Percentiles rank a stretch among this genome's conserved stretches.
These are phyloP conservation scores for Phoebastria nigripes DNA, from an alignment of 2,797 vertebrate genomes.

Conservation along the genomic window DNA sequence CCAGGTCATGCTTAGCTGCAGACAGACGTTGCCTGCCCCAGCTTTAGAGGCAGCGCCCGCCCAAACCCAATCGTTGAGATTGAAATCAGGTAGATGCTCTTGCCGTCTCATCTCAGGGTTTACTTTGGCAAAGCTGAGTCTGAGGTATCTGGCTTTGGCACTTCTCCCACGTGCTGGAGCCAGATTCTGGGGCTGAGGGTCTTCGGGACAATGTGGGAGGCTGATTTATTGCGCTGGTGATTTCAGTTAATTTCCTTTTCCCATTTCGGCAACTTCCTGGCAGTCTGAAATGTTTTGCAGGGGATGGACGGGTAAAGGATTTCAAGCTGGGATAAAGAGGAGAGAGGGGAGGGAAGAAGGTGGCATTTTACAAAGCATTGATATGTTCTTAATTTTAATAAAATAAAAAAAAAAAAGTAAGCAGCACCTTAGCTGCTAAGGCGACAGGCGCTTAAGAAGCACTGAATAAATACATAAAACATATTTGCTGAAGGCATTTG, in stretches of 20 bases:
- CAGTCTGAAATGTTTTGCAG: background rate
- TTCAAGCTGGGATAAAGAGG: background rate
- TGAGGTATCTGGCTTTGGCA: background rate
- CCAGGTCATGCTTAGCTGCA: background rate
- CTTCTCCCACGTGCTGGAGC: fast-evolving
- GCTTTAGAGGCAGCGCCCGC: background rate
- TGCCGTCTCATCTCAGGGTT: background rate
- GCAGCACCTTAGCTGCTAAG: slow-evolving; percentile 1
- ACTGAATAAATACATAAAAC: slow-evolving; percentile 33
- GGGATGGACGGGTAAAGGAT: background rate
- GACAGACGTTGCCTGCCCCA: background rate
- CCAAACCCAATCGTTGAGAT: fast-evolving
- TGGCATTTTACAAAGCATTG: background rate
- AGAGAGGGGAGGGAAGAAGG: background rate
- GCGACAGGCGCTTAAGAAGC: background rate
- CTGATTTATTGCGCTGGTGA: background rate
- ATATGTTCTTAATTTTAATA: background rate
- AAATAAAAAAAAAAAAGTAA: background rate
- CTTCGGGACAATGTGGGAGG: background rate
- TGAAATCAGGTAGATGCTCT: background rate
- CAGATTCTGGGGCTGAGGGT: background rate
- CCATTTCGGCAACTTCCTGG: background rate
- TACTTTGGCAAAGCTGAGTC: background rate
- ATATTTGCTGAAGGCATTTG: slow-evolving; percentile 59
- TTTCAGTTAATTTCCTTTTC: slow-evolving; percentile 12